A percentile compares a stretch with the other conserved stretches of the same genome.
Evolutionary conservation across 2,888 invertebrate genomes (phyloP).

Genomic region (Acanthosepion lycidas): DNA sequence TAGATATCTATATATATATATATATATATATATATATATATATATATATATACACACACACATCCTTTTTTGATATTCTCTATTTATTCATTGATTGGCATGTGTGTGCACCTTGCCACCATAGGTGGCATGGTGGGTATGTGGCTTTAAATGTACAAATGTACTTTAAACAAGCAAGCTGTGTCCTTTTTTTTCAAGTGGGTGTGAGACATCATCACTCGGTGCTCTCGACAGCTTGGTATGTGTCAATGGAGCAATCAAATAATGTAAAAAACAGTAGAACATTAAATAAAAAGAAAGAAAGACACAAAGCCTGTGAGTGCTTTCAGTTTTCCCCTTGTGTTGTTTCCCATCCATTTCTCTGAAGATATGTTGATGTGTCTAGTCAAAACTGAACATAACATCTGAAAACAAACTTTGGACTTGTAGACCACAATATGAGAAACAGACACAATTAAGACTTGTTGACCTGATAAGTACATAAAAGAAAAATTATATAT

Average conservation of each 20-base stretch:
- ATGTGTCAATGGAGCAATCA: not conserved
- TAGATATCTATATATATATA: too few relatives aligned
- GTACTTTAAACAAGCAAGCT: not conserved
- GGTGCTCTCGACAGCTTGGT: not conserved
- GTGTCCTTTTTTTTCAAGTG: not conserved
- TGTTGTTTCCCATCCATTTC: not conserved
- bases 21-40: too few relatives aligned
- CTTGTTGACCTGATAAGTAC: not conserved
- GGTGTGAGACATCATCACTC: not conserved
- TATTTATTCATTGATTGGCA: not conserved
- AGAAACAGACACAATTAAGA: not conserved
- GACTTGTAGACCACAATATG: not conserved
- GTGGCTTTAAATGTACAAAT: not conserved
- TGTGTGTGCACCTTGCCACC: too few relatives aligned
- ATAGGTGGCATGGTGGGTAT: not conserved
- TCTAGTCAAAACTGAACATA: slow-evolving; percentile 33
- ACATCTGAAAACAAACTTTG: slow-evolving; percentile 6
- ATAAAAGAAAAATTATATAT: not conserved
- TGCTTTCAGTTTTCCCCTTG: not conserved
- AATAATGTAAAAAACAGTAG: not conserved
- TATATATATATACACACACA: too few relatives aligned
- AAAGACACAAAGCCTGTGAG: not conserved
- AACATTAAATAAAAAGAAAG: not conserved
- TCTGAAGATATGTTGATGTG: slow-evolving; percentile 24
- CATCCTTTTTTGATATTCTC: too few relatives aligned